Base-by-base conservation (phyloP, 2,888 invertebrate species). In the Aleiodes alternator region DNA sequence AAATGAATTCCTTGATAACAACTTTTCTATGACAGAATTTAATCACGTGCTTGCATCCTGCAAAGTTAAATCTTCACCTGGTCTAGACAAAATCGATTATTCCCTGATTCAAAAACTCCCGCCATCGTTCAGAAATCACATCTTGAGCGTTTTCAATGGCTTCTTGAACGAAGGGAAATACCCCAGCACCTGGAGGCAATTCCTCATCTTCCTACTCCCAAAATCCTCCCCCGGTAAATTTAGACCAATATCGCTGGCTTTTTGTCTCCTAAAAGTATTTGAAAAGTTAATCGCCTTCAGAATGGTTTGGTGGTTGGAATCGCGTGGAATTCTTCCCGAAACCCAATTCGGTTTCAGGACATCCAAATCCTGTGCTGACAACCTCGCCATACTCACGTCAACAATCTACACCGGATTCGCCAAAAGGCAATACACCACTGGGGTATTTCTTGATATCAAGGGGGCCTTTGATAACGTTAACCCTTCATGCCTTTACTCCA, bases 381-480 rank as follows among this genome's bases (percentile, higher is more conserved):
- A 78, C 11, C 43, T 75, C 0, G 12, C 70, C 0, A 69, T 74
- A 0, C 69, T 78, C 6, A 23, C 71, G 14, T 59, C 72, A 0
- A 66, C 69, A n/a, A 76, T 76, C 8, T 48, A 51, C 16, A 56
- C 51, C 0, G 68, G 75, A 1, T 71, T 73, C 6, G 69, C n/a
- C 0, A 48, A 57, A 11, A 38, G 16, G 0, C 14, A 71, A 38
- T 56, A 3, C 8, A 69, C 70, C 0, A 43, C 71, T 11, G 51
- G 12, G 12, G 16, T 72, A 6, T 74, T 74, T 16, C 31, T 31
- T 31, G 78, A 76, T 38, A 73, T 76, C 8, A 61, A 72, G 9
- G 72, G 70, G 4, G 78, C 76, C 3, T 78, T 76, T 7, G 78
- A 75, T 29, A 64, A 74, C 3, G 76, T 76, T 12, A 59, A 72